A percentile compares a stretch with the other conserved stretches of the same genome.
Conservation (phyloP, 2,797 vertebrate genomes). For the Chiloscyllium punctatum region DNA sequence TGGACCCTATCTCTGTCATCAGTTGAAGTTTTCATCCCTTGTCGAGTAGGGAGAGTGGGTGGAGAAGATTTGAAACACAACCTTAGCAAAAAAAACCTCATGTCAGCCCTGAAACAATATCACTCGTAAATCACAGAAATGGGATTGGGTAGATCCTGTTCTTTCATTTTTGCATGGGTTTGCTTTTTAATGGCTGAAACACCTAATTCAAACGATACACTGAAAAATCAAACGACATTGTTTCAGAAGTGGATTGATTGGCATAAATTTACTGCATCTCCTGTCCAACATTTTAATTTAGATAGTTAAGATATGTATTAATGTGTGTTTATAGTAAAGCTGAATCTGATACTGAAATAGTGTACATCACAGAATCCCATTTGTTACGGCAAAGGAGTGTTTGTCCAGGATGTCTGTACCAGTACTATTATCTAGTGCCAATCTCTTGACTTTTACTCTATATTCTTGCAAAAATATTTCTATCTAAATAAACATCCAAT, state of each 20-base stretch:
- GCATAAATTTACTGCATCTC: neutral
- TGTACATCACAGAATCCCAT: too few species aligned
- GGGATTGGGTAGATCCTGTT: too few species aligned
- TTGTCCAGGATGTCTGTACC: too few species aligned
- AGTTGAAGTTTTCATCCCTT: neutral
- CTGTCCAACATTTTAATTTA: neutral
- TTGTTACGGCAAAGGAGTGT: too few species aligned
- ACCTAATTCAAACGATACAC: neutral
- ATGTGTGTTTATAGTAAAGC: neutral
- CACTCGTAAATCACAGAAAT: too few species aligned
- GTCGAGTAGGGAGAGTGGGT: neutral
- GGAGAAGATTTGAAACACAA: neutral
- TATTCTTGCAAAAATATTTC: too few species aligned
- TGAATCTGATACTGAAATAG: neutral
- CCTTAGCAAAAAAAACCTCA: too few species aligned
- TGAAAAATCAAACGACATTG: neutral
- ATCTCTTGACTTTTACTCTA: too few species aligned
- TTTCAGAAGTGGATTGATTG: neutral
- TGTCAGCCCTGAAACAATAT: neutral
- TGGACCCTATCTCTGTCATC: neutral
- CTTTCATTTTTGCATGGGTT: too few species aligned
- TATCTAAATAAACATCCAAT: too few species aligned
- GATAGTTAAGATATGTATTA: too few species aligned
- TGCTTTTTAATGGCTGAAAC: neutral
- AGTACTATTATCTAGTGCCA: too few species aligned